phyloP scores from a whole-genome alignment of 2,113 vertebrate species.

The Syrrhaptes paradoxus region DNA sequence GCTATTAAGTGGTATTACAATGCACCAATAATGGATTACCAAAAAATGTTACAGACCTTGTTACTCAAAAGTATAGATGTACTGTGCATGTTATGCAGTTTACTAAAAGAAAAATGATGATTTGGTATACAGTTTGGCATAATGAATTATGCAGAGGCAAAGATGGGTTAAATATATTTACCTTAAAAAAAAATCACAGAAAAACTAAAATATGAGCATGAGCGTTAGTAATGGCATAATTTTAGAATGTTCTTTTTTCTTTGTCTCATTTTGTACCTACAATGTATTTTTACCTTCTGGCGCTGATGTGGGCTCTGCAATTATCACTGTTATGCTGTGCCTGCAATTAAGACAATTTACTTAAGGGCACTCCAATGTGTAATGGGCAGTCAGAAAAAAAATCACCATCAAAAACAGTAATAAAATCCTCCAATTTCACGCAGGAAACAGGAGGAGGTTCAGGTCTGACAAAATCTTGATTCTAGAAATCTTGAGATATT shows the following conservation, averaged over 20 bases:
- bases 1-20: constrained; percentile 36
- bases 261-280: neutral
- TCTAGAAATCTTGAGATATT: neutral
- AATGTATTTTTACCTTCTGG: neutral
- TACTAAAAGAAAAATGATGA: neutral
- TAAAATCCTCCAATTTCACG: neutral
- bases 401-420: neutral
- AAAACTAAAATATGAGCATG: neutral
- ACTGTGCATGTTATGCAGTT: neutral
- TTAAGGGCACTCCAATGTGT: neutral
- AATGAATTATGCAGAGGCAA: neutral
- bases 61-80: neutral
- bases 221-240: neutral
- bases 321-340: neutral
- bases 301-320: neutral
- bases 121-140: neutral
- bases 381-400: neutral
- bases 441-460: neutral
- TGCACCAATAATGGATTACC: constrained; percentile 26
- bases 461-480: neutral
- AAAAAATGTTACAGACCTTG: constrained; percentile 2
- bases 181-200: neutral
- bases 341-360: neutral
- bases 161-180: neutral
- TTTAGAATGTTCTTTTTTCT: neutral